A percentile compares a stretch with the other conserved stretches of the same genome.
Conservation (phyloP, 2,797 vertebrate species). For the Sternotherus odoratus region DNA sequence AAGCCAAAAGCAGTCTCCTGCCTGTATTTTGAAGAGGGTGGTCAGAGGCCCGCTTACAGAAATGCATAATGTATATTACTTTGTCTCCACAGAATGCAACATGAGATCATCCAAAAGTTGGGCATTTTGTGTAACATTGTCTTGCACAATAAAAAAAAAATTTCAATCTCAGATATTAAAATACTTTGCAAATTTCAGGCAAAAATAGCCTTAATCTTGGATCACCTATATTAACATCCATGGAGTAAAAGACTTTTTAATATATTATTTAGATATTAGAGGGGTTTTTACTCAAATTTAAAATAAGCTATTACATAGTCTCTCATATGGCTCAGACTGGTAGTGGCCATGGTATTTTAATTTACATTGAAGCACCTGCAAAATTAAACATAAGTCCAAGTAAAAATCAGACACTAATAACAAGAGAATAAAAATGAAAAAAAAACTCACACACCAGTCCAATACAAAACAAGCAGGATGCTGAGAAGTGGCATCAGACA, state of each 20-base stretch:
- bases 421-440: not conserved
- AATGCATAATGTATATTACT: not conserved
- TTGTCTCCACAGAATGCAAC: not conserved
- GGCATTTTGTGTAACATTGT: not conserved
- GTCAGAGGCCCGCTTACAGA: too few relatives aligned
- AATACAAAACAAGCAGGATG: not conserved
- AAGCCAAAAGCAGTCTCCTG: too few relatives aligned
- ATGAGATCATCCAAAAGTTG: not conserved
- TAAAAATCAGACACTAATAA: constrained; percentile 8
- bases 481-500: not conserved
- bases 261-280: not conserved
- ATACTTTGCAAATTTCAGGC: not conserved
- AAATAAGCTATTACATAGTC: not conserved
- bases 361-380: not conserved
- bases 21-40: too few relatives aligned
- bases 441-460: fast-evolving
- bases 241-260: not conserved
- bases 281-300: not conserved
- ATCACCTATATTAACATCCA: not conserved
- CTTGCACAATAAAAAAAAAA: not conserved
- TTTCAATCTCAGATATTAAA: not conserved
- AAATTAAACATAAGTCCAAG: constrained; percentile 7
- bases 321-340: not conserved
- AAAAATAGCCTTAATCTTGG: not conserved
- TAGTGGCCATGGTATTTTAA: not conserved